A percentile compares a stretch with the other conserved stretches of the same genome.
Evolutionary conservation across 53 echinoderm and acorn worm genomes (phyloP).

Genomic region (Temnopleurus reevesii): DNA sequence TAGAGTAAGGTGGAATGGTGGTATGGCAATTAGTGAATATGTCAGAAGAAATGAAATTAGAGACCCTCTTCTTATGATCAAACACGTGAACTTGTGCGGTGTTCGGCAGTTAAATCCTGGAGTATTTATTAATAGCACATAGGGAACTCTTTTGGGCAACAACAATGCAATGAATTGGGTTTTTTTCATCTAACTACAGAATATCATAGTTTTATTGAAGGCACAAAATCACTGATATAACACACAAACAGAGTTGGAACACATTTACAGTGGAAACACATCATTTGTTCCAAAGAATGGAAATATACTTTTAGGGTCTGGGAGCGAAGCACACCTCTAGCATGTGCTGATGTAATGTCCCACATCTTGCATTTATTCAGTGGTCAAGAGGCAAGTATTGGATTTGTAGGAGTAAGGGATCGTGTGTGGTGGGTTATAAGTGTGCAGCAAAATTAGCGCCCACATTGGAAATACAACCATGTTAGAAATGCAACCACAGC

Average conservation of each 20-base stretch:
- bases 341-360: constrained; percentile 27
- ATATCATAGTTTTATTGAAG: too few species aligned
- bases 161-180: not conserved
- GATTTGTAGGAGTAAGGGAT: not conserved
- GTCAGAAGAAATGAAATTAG: not conserved
- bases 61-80: not conserved
- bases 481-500: too few species aligned
- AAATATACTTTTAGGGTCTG: constrained; percentile 14
- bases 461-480: too few species aligned
- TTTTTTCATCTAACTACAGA: too few species aligned
- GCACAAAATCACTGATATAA: not conserved
- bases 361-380: constrained; percentile 29
- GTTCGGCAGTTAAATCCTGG: not conserved
- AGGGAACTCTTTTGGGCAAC: not conserved
- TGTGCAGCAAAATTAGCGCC: not conserved
- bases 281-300: not conserved
- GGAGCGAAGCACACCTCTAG: not conserved
- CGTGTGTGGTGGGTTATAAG: not conserved
- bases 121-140: not conserved
- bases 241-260: not conserved
- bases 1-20: too few species aligned
- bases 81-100: not conserved
- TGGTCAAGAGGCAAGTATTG: constrained; percentile 2
- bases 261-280: not conserved
- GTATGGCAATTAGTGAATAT: too few species aligned